Evolutionary conservation across 2,797 vertebrate species (phyloP).

Genomic region (Galagoides demidoff): DNA sequence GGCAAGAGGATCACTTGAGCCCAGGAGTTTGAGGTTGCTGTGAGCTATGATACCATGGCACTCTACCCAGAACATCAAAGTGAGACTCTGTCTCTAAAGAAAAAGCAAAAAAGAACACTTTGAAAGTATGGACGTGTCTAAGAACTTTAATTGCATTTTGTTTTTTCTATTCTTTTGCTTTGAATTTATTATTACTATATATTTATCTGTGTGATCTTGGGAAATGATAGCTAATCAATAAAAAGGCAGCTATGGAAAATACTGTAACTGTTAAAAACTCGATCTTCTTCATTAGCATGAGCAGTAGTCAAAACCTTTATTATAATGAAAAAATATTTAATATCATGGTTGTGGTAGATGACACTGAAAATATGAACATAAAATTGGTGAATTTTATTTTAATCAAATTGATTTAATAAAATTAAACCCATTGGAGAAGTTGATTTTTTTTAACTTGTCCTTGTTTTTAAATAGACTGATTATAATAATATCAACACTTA

Average conservation of each 20-base stretch:
- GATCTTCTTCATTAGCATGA: not conserved
- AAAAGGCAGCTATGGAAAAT: not conserved
- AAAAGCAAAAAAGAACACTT: not conserved
- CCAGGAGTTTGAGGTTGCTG: too few relatives aligned
- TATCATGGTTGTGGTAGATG: not conserved
- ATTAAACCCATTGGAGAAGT: not conserved
- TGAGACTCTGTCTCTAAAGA: too few relatives aligned
- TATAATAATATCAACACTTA: not conserved
- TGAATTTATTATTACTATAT: slow-evolving; percentile 10
- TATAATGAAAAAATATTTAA: not conserved
- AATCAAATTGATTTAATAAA: slow-evolving; percentile 21
- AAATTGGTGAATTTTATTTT: slow-evolving; percentile 48
- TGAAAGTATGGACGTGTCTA: not conserved
- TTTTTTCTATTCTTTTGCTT: not conserved
- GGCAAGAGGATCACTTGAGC: too few relatives aligned
- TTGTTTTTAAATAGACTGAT: not conserved
- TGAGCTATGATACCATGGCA: too few relatives aligned
- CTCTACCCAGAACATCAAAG: too few relatives aligned
- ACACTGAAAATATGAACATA: not conserved
- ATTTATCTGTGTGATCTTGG: not conserved
- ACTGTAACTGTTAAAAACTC: not conserved
- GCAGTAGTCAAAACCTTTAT: not conserved
- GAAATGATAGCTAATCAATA: not conserved
- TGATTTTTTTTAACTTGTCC: not conserved
- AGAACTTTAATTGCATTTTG: not conserved